Conservation (phyloP, 2,113 vertebrate genomes). For the Neoarius graeffei region DNA sequence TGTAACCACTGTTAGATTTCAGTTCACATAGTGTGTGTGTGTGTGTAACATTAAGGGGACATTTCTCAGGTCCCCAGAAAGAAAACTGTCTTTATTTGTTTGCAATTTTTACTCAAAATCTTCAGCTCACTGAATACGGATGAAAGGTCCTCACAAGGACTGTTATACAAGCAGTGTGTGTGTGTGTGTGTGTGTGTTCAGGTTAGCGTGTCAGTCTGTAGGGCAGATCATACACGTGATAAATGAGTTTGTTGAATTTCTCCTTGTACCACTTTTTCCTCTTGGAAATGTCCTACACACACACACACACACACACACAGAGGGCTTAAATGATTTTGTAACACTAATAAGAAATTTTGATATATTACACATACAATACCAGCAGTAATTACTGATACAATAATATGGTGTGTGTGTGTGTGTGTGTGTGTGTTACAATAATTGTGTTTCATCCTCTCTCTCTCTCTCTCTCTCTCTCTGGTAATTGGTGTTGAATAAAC, state of each 20-base stretch:
- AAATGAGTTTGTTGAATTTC: slow-evolving; percentile 53
- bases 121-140: background rate
- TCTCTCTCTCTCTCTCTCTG: slow-evolving; percentile 34
- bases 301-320: slow-evolving; percentile 17
- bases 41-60: background rate
- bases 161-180: background rate
- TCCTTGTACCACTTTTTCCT: slow-evolving; percentile 48
- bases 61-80: background rate
- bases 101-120: background rate
- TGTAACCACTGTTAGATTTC: background rate
- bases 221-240: slow-evolving; percentile 49
- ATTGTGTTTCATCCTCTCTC: background rate
- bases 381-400: background rate
- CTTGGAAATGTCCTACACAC: slow-evolving; percentile 14
- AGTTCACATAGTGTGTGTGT: background rate
- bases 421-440: background rate
- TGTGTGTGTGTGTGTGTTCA: slow-evolving; percentile 14
- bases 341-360: slow-evolving; percentile 2
- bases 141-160: background rate
- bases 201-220: slow-evolving; percentile 24
- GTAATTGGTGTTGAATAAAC: slow-evolving; percentile 84
- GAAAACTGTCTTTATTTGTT: background rate
- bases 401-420: background rate
- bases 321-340: background rate
- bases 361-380: background rate